A percentile compares a stretch with the other conserved stretches of the same genome.
Evolutionary conservation across 2,113 vertebrate species (phyloP).

Genomic region (Hypanus sabinus): DNA sequence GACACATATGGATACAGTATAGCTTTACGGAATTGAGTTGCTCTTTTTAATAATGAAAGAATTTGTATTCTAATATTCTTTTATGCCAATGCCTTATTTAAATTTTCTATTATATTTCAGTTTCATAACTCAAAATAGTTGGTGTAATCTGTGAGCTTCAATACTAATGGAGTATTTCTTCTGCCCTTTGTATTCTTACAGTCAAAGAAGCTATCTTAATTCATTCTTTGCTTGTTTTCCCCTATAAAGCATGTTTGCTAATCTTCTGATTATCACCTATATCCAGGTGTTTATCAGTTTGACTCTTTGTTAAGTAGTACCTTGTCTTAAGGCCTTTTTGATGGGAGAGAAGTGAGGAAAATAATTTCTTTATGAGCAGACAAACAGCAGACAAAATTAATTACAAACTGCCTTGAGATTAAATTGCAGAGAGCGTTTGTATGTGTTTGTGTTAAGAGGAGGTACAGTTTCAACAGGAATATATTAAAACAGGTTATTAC

Average conservation of each 20-base stretch:
- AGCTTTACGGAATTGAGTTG: too few species aligned
- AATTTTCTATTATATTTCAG: background rate
- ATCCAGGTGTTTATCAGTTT: background rate
- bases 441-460: background rate
- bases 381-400: background rate
- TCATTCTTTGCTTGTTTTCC: background rate
- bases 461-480: background rate
- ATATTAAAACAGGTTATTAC: background rate
- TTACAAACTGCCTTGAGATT: background rate
- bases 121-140: background rate
- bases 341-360: background rate
- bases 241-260: background rate
- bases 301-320: background rate
- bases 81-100: background rate
- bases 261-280: background rate
- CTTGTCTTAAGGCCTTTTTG: background rate
- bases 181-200: background rate
- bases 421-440: background rate
- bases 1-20: too few species aligned
- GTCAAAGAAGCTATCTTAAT: background rate
- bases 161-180: too few species aligned
- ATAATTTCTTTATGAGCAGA: background rate
- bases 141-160: background rate
- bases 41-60: too few species aligned
- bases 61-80: too few species aligned